These are phyloP conservation scores for Smittia sp. DNA, from an alignment of 2,888 invertebrate species.

Conservation along the genomic window DNA sequence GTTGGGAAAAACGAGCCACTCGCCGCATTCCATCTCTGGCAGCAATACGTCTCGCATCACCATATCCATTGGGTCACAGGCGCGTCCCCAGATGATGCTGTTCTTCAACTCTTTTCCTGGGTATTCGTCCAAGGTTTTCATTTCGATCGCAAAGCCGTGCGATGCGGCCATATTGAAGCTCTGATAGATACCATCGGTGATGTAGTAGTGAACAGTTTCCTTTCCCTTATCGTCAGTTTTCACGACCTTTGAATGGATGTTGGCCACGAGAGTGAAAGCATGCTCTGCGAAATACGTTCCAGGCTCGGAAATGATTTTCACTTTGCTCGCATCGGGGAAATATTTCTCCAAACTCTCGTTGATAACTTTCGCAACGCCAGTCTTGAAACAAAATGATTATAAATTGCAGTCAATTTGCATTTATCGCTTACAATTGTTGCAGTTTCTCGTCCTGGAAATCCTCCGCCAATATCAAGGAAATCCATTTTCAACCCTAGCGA, in stretches of 20 bases:
- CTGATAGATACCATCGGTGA: slow-evolving; percentile 36
- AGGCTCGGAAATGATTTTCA: slow-evolving; percentile 75
- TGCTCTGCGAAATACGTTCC: slow-evolving; percentile 76
- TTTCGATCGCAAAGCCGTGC: background rate
- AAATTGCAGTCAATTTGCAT: slow-evolving; percentile 44
- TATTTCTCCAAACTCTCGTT: slow-evolving; percentile 65
- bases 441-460: slow-evolving; percentile 63
- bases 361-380: slow-evolving; percentile 61
- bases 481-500: slow-evolving; percentile 34
- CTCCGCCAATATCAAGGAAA: slow-evolving; percentile 64
- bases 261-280: slow-evolving; percentile 71
- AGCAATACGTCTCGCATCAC: slow-evolving; percentile 15
- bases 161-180: background rate
- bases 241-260: slow-evolving; percentile 63
- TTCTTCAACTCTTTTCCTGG: background rate
- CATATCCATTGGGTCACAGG: slow-evolving; percentile 23
- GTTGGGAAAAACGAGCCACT: slow-evolving; percentile 24
- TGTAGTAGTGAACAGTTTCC: slow-evolving; percentile 12
- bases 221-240: slow-evolving; percentile 25
- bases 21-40: slow-evolving; percentile 25
- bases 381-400: background rate
- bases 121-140: background rate
- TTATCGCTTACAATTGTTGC: slow-evolving; percentile 60
- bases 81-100: slow-evolving; percentile 32
- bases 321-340: slow-evolving; percentile 60